These are phyloP conservation scores for Tinamus major DNA, from an alignment of 2,797 vertebrate species.

Conservation along the genomic window DNA sequence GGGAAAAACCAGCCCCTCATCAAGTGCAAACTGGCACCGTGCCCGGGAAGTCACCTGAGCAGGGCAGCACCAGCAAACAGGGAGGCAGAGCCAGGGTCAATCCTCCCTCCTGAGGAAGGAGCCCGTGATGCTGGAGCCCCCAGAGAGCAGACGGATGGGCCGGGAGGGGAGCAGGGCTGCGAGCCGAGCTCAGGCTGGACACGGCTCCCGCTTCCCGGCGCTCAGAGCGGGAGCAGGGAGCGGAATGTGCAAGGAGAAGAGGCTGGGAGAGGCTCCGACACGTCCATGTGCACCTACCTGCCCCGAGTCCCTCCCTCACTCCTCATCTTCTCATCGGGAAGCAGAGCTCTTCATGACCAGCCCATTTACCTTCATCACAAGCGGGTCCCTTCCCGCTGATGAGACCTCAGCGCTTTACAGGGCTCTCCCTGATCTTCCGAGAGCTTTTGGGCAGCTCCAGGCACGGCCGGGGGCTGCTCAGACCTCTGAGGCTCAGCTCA, in stretches of 20 bases:
- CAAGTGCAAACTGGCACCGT: not conserved
- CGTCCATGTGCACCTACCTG: fast-evolving
- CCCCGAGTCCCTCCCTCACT: not conserved
- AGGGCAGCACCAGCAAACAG: not conserved
- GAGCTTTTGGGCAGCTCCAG: not conserved
- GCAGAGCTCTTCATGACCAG: not conserved
- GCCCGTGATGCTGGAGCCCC: fast-evolving
- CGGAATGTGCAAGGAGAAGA: not conserved
- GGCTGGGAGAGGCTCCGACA: fast-evolving
- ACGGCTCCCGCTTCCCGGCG: fast-evolving
- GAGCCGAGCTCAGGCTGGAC: not conserved
- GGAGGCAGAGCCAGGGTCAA: not conserved
- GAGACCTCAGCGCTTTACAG: fast-evolving
- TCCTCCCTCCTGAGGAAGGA: not conserved
- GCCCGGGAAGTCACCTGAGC: not conserved
- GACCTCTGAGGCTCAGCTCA: not conserved
- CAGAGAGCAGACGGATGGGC: not conserved
- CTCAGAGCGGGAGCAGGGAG: fast-evolving
- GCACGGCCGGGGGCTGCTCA: not conserved
- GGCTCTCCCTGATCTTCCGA: not conserved
- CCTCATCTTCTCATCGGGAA: not conserved
- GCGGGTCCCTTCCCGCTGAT: not conserved
- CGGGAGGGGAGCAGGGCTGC: not conserved
- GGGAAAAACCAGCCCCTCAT: not conserved
- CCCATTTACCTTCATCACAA: not conserved